Conservation (phyloP, 1,140 invertebrate species). For the Colletes gigas region DNA sequence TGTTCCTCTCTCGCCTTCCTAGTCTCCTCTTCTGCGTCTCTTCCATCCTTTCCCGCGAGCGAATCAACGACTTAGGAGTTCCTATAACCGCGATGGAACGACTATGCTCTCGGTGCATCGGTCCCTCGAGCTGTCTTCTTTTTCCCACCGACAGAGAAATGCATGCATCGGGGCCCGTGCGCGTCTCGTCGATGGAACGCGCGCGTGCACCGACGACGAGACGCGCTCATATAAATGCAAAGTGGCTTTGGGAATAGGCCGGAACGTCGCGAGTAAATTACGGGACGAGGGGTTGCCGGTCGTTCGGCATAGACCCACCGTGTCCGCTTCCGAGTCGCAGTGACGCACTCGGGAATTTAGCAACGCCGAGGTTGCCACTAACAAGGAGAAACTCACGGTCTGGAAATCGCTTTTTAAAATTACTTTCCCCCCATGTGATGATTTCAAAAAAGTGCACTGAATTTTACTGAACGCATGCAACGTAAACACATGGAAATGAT, state of each 20-base stretch:
- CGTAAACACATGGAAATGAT: too few species aligned
- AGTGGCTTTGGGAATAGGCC: slow-evolving; percentile 61
- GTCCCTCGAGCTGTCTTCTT: slow-evolving; percentile 13
- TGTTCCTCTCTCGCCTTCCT: neutral
- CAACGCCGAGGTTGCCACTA: too few species aligned
- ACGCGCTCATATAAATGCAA: slow-evolving; percentile 70
- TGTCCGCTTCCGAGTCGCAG: slow-evolving; percentile 1
- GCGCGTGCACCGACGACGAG: slow-evolving; percentile 25
- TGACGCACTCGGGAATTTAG: too few species aligned
- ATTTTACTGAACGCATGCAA: too few species aligned
- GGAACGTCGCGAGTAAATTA: slow-evolving; percentile 51
- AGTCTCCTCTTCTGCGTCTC: slow-evolving; percentile 2
- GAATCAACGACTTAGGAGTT: slow-evolving; percentile 34
- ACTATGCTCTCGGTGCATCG: slow-evolving; percentile 1
- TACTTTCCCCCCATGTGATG: too few species aligned
- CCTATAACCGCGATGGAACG: slow-evolving; percentile 28
- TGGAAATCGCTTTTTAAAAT: too few species aligned
- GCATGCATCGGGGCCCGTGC: neutral
- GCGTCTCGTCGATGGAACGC: slow-evolving; percentile 35
- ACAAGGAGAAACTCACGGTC: too few species aligned
- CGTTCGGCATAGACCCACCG: neutral
- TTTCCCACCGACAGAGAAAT: slow-evolving; percentile 8
- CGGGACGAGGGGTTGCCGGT: slow-evolving; percentile 35
- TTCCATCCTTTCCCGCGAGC: slow-evolving; percentile 14
- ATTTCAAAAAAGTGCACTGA: too few species aligned